phyloP scores from a whole-genome alignment of 2,888 invertebrate genomes.

The Thymelicus acteon region DNA sequence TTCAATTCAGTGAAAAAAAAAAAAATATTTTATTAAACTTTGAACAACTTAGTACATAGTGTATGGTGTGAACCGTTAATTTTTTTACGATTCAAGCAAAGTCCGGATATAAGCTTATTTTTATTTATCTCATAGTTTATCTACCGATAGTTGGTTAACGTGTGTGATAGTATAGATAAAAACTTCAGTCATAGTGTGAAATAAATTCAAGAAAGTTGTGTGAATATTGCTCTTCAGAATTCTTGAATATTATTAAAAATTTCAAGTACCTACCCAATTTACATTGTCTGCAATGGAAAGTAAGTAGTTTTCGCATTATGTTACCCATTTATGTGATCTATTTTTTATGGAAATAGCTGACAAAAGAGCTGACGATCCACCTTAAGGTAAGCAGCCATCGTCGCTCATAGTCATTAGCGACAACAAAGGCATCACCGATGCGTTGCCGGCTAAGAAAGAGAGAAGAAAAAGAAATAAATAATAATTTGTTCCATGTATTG shows the following conservation, averaged over 20 bases:
- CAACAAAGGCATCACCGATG: no score
- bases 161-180: conserved; percentile 9
- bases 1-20: no score
- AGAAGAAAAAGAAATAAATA: no score
- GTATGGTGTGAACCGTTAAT: no score
- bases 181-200: conserved; percentile 7
- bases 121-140: conserved; percentile 11
- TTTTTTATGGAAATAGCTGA: no score
- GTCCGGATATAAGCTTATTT: not conserved
- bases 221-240: not conserved
- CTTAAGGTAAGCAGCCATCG: no score
- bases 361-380: no score
- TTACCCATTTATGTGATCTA: not conserved
- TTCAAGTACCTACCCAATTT: not conserved
- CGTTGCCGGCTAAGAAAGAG: no score
- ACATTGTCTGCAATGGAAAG: conserved; percentile 14
- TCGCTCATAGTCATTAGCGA: no score
- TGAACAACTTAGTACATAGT: no score
- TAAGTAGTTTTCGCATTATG: not conserved
- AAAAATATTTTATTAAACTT: no score
- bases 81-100: not conserved
- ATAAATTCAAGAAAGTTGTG: conserved; percentile 18
- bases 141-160: conserved; percentile 17
- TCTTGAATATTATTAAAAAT: not conserved
- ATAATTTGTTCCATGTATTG: no score